A percentile compares a stretch with the other conserved stretches of the same genome.
Evolutionary conservation across 2,797 vertebrate species (phyloP).

Genomic region (Myotis findleyi): DNA sequence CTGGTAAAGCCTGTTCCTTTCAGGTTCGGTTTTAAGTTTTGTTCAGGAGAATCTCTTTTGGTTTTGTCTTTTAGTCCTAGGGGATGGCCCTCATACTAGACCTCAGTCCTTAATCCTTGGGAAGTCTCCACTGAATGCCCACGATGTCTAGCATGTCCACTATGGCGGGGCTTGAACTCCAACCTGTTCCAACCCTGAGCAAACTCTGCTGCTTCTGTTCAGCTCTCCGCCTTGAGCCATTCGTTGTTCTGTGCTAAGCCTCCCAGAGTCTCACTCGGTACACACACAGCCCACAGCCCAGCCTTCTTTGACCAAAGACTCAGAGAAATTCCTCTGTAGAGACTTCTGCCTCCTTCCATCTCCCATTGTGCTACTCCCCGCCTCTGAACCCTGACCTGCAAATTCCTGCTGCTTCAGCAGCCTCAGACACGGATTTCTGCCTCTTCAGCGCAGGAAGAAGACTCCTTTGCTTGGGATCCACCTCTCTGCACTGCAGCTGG

Average conservation of each 20-base stretch:
- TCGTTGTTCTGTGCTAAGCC: not conserved
- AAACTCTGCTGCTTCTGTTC: not conserved
- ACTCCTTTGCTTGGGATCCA: not conserved
- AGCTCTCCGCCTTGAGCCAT: not conserved
- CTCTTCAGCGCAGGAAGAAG: not conserved
- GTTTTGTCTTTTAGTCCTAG: not conserved
- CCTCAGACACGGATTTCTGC: not conserved
- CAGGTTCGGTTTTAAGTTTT: slow-evolving; percentile 20
- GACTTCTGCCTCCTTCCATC: not conserved
- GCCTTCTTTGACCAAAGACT: not conserved
- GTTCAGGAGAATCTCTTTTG: not conserved
- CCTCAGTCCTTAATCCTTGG: not conserved
- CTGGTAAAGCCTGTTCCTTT: not conserved
- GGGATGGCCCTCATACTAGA: no score
- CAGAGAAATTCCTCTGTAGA: not conserved
- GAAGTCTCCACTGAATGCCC: not conserved
- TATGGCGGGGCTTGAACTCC: not conserved
- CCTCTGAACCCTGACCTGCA: not conserved
- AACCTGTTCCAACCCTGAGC: not conserved
- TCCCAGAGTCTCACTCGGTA: not conserved
- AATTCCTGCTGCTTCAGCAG: not conserved
- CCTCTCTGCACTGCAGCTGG: not conserved
- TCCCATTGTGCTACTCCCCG: no score
- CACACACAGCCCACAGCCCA: not conserved
- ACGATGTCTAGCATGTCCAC: not conserved